These are phyloP conservation scores for Coregonus suidteri DNA, from an alignment of 2,797 vertebrate genomes.

Conservation along the genomic window DNA sequence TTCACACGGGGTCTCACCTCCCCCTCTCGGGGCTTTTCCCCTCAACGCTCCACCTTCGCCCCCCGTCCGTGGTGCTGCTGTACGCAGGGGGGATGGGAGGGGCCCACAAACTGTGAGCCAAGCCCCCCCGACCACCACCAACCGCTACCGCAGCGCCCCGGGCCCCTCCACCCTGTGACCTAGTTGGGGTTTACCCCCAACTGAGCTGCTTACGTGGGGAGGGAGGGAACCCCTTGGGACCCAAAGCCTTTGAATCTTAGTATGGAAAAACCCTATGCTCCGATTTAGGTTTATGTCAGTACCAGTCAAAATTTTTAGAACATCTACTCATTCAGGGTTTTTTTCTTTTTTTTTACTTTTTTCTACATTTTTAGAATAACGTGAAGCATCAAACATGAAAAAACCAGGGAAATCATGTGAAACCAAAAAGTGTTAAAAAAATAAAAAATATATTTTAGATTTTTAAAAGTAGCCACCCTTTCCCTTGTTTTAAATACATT, in stretches of 20 bases:
- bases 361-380: no score
- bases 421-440: no score
- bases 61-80: constrained; percentile 91
- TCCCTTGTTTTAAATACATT: no score
- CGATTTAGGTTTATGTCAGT: constrained; percentile 5
- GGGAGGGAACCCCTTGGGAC: constrained; percentile 5
- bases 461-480: no score
- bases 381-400: no score
- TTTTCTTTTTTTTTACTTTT: no score
- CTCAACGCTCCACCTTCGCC: constrained; percentile 95
- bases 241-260: neutral
- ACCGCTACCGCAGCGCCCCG: constrained; percentile 70
- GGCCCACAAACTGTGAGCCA: constrained; percentile 77
- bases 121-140: constrained; percentile 50
- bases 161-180: constrained; percentile 84
- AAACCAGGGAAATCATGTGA: no score
- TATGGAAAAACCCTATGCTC: constrained; percentile 38
- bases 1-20: constrained; percentile 94
- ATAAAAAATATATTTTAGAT: no score
- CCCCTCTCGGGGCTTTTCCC: constrained; percentile 92
- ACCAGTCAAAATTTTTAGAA: no score
- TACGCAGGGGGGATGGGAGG: constrained; percentile 76
- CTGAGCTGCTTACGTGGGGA: constrained; percentile 49
- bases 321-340: no score
- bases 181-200: constrained; percentile 18